These are phyloP conservation scores for Nomada ferruginata DNA, from an alignment of 2,888 invertebrate species.

Conservation along the genomic window DNA sequence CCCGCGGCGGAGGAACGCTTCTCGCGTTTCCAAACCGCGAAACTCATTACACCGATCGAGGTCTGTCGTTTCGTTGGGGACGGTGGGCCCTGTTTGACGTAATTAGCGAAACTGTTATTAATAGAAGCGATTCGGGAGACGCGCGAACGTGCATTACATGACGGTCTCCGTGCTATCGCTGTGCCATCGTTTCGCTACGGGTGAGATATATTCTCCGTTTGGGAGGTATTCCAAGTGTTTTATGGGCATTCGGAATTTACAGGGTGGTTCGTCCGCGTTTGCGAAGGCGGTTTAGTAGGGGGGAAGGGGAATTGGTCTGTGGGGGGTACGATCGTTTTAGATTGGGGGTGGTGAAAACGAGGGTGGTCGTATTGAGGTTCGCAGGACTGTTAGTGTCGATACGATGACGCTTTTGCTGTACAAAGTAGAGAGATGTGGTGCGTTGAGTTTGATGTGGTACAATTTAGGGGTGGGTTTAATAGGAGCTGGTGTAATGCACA, in stretches of 20 bases:
- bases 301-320: not conserved
- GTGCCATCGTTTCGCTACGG: not conserved
- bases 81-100: not conserved
- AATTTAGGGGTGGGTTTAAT: too few species aligned
- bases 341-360: not conserved
- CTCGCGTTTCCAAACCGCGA: constrained; percentile 12
- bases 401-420: not conserved
- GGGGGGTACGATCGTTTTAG: not conserved
- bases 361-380: not conserved
- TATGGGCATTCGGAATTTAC: constrained; percentile 24
- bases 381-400: not conserved
- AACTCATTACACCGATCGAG: constrained; percentile 27
- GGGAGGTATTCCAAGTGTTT: constrained; percentile 16
- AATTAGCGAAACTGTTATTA: constrained; percentile 31
- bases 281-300: not conserved
- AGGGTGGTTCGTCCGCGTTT: not conserved
- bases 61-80: not conserved
- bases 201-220: constrained; percentile 19
- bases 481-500: too few species aligned
- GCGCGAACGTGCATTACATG: not conserved
- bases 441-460: too few species aligned
- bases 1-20: not conserved
- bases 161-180: not conserved
- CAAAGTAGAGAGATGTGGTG: too few species aligned
- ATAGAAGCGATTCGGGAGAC: not conserved